Conservation (phyloP, 37 sponge, comb jelly and placozoan genomes). For the Crambe crambe region DNA sequence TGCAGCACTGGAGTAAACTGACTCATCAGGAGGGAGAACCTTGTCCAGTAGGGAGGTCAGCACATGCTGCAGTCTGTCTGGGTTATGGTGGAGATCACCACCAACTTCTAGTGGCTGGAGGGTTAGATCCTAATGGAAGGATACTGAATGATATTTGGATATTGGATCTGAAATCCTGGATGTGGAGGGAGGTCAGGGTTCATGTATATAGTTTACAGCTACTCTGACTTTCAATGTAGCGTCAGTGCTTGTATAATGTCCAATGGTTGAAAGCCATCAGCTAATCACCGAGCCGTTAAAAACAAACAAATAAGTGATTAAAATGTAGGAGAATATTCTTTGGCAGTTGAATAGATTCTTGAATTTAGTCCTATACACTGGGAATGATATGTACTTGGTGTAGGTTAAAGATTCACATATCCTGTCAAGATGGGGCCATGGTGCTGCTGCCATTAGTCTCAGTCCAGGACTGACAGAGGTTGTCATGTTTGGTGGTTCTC, state of each 20-base stretch:
- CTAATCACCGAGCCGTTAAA: neutral
- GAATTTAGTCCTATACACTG: too few relatives aligned
- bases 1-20: slow-evolving; percentile 6
- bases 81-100: slow-evolving; percentile 2
- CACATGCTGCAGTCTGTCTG: neutral
- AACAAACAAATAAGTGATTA: neutral
- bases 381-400: neutral
- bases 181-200: slow-evolving; percentile 5
- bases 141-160: neutral
- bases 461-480: neutral
- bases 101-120: neutral
- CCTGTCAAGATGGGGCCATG: neutral
- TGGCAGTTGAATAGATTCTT: neutral
- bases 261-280: too few relatives aligned
- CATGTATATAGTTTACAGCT: too few relatives aligned
- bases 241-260: neutral
- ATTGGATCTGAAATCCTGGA: neutral
- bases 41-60: neutral
- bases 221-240: neutral
- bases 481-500: slow-evolving; percentile 9
- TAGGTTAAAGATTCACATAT: neutral
- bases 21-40: neutral
- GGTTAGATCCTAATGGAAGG: neutral
- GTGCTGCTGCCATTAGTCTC: neutral
- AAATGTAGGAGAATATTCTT: neutral